phyloP scores from a whole-genome alignment of 2,113 vertebrate species.

The Hippocampus guttulatus region DNA sequence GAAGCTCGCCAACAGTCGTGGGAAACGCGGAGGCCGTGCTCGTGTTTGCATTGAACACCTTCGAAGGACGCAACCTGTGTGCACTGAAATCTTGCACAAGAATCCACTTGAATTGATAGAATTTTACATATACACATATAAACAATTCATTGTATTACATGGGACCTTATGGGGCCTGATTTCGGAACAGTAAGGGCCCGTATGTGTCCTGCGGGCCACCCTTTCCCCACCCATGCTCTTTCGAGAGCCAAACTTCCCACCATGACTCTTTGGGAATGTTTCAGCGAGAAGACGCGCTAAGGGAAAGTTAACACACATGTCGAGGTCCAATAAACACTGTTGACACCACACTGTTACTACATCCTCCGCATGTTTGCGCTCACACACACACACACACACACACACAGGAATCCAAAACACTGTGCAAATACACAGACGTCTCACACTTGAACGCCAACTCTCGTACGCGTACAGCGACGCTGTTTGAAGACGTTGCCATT shows the following conservation, averaged over 20 bases:
- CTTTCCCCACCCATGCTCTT: background rate
- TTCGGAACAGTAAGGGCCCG: background rate
- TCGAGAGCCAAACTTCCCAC: background rate
- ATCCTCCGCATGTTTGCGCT: slow-evolving; percentile 36
- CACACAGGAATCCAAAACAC: slow-evolving; percentile 15
- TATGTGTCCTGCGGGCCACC: background rate
- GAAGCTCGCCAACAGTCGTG: slow-evolving; percentile 42
- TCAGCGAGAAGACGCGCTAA: slow-evolving; percentile 16
- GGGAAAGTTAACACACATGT: slow-evolving; percentile 33
- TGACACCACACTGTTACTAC: slow-evolving; percentile 46
- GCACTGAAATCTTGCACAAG: background rate
- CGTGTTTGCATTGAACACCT: background rate
- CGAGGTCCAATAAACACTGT: slow-evolving; percentile 45
- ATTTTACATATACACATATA: too few relatives aligned
- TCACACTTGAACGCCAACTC: slow-evolving; percentile 42
- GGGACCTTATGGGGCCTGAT: background rate
- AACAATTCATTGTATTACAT: too few relatives aligned
- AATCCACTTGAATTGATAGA: background rate
- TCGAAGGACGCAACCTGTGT: background rate
- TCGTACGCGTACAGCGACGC: slow-evolving; percentile 32
- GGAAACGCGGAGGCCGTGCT: slow-evolving; percentile 31
- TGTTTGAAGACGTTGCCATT: slow-evolving; percentile 57
- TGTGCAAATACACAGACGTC: slow-evolving; percentile 45
- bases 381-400: slow-evolving; percentile 15
- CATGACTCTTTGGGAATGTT: background rate